Evolutionary conservation across 2,888 invertebrate genomes (phyloP), one percentile per base, ranked within the genome.

Genomic region (Stomorhina lunata): DNA sequence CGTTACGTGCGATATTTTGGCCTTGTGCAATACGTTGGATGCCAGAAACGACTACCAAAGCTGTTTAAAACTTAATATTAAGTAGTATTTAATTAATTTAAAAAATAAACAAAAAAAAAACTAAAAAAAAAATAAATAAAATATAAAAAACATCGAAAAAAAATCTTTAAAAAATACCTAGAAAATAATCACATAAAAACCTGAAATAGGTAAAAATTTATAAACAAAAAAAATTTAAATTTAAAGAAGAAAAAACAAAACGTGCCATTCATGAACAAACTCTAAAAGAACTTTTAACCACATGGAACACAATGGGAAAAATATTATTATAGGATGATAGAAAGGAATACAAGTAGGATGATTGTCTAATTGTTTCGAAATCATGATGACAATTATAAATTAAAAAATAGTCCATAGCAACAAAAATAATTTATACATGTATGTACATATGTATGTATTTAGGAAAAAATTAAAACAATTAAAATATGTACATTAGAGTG

Each of bases 1-100:
- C 89, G 89, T 89, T 90, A 85, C 89, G 90, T 88, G 90, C 91
- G 89, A 88, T 90, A 88, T 88, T 89, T 89, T 90, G 90, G 91
- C 91, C 91, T 90, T 91, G 90, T 89, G 89, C 89, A 90, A 89
- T 91, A 88, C 90, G 90, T 89, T 91, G 90, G 91, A 90, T 91
- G 89, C 91, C 91, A 90, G 90, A 91, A 89, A 88, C 90, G 89
- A 91, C 91, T 89, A 90, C 90, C 88, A 91, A 90, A 88, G 89
- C 89, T 89, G 90, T 91, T 89, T 90, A 89, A 85, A 76, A 87
- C 82, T 86, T 87, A 86, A 86, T 86, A 88, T 87, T 88, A 89
- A 89, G 89, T 88, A 89, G 89, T 80, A 80, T 78, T 76, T 80
- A 80, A 83, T 71, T 81, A 79, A 78, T 80, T 69, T 7, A 69